Evolutionary conservation across 53 echinoderm and acorn worm species (phyloP).

Genomic region (Mesocentrotus franciscanus): DNA sequence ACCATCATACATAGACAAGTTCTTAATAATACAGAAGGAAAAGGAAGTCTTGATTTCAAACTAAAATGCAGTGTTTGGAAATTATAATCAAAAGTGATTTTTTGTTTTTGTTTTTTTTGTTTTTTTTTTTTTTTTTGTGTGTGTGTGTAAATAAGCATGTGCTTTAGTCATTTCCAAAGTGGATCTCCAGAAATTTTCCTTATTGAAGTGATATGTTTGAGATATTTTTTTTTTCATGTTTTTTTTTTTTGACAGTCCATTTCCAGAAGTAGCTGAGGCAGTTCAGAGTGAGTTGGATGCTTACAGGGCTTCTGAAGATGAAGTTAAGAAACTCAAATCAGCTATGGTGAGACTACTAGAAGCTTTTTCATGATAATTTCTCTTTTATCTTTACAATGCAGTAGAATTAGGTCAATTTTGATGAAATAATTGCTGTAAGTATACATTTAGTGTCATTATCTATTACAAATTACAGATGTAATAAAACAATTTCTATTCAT

Average conservation of each 20-base stretch:
- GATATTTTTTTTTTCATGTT: neutral
- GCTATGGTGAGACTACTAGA: conserved; percentile 80
- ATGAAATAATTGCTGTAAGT: neutral
- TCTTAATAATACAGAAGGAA: too few relatives aligned
- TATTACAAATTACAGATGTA: too few relatives aligned
- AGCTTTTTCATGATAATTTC: neutral
- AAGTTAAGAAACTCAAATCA: conserved; percentile 96
- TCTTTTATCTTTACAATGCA: neutral
- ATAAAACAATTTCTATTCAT: too few relatives aligned
- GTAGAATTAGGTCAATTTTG: too few relatives aligned
- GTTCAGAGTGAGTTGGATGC: conserved; percentile 97
- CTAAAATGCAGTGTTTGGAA: too few relatives aligned
- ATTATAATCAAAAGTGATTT: too few relatives aligned
- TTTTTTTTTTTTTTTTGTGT: too few relatives aligned
- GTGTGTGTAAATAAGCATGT: neutral
- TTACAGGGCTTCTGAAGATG: conserved; percentile 97
- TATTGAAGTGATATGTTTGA: neutral
- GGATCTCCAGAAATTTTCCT: neutral
- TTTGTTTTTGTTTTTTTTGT: too few relatives aligned
- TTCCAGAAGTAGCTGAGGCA: conserved; percentile 98
- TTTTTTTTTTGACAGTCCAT: conserved; percentile 75
- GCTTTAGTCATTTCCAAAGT: neutral
- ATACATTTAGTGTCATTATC: neutral
- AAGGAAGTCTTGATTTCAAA: too few relatives aligned
- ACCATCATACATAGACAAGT: too few relatives aligned